phyloP scores from a whole-genome alignment of 2,888 invertebrate species.

The Synanthedon tipuliformis region DNA sequence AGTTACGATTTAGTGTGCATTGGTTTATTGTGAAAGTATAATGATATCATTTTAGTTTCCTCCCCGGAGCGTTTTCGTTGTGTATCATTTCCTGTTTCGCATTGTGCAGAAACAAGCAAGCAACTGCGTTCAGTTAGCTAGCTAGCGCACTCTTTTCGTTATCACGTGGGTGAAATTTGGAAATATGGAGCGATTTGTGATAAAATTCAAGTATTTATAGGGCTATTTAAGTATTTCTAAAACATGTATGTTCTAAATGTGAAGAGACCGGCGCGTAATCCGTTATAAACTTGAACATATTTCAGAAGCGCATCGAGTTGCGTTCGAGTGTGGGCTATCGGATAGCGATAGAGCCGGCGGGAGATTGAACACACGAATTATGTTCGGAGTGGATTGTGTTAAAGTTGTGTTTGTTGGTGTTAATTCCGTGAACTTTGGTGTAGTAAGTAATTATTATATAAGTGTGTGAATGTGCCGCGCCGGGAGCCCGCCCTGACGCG shows the following conservation, averaged over 20 bases:
- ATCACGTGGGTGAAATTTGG: conserved; percentile 69
- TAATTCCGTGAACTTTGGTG: conserved; percentile 34
- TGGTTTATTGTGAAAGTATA: conserved; percentile 6
- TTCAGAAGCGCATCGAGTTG: conserved; percentile 56
- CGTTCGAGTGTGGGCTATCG: conserved; percentile 25
- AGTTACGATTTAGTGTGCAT: neutral
- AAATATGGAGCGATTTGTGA: conserved; percentile 30
- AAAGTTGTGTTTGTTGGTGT: conserved; percentile 36
- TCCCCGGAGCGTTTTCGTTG: conserved; percentile 36
- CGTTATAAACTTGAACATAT: conserved; percentile 30
- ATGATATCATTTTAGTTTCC: conserved; percentile 11
- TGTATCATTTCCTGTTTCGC: conserved; percentile 65
- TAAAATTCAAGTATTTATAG: conserved; percentile 17
- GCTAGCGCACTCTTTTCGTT: conserved; percentile 57
- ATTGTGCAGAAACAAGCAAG: conserved; percentile 59
- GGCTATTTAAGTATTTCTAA: conserved; percentile 10
- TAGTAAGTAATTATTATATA: conserved; percentile 46
- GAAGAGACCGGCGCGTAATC: conserved; percentile 48
- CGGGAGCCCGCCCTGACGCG: conserved; percentile 51
- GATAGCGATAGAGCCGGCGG: conserved; percentile 50
- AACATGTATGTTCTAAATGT: conserved; percentile 21
- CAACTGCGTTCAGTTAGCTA: conserved; percentile 37
- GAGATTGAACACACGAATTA: conserved; percentile 33
- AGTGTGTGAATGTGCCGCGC: conserved; percentile 44
- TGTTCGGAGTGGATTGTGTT: conserved; percentile 23